phyloP scores from a whole-genome alignment of 2,888 invertebrate genomes.

The Trissolcus brochymenae region DNA sequence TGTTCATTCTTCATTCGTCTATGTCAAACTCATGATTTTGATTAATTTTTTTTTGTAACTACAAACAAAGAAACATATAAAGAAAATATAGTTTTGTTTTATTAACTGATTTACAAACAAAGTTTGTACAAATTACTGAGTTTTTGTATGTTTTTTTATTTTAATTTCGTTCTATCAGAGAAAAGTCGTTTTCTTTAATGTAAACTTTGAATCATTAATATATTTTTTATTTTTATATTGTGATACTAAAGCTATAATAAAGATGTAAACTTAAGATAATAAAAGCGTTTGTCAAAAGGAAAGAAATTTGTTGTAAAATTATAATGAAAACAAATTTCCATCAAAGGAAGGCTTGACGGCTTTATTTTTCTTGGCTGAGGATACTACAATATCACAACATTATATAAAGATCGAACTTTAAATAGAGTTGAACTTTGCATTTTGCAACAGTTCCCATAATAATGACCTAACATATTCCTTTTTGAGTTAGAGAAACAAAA shows the following conservation, averaged over 20 bases:
- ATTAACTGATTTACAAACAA: no score
- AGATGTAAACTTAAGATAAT: no score
- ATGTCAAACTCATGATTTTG: not conserved
- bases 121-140: no score
- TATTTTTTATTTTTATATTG: not conserved
- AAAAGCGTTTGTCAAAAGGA: not conserved
- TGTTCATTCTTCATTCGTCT: not conserved
- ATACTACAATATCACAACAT: conserved; percentile 45
- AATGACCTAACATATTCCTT: no score
- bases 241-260: not conserved
- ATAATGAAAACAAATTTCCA: conserved; percentile 19
- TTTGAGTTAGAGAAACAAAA: no score
- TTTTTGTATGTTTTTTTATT: no score
- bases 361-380: conserved; percentile 22
- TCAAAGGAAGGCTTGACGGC: conserved; percentile 18
- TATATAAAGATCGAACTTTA: conserved; percentile 45
- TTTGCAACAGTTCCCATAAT: no score
- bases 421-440: conserved; percentile 37
- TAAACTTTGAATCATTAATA: not conserved
- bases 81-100: no score
- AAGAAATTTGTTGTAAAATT: not conserved
- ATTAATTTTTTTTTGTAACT: no score
- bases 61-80: no score
- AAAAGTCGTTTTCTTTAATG: no score
- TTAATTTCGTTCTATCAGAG: no score